These are phyloP conservation scores for Pterocles burchelli DNA, from an alignment of 2,113 vertebrate species.

Conservation along the genomic window DNA sequence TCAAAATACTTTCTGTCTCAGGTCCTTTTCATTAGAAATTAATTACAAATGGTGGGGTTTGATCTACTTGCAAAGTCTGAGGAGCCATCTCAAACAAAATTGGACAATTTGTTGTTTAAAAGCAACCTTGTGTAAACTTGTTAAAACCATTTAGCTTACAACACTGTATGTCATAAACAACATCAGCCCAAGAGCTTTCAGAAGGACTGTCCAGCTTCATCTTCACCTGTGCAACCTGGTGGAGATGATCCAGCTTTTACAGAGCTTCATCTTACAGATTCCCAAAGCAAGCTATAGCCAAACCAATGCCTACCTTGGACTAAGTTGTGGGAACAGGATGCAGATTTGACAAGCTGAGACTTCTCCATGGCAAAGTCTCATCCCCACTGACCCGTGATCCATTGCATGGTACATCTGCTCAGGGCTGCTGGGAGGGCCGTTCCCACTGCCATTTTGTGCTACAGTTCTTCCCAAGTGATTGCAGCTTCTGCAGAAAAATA, in stretches of 20 bases:
- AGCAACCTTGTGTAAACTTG: neutral
- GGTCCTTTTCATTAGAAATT: neutral
- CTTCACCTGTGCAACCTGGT: neutral
- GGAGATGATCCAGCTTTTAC: neutral
- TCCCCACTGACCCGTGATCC: too few relatives aligned
- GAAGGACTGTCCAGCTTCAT: neutral
- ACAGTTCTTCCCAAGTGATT: neutral
- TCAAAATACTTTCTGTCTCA: neutral
- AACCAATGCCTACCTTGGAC: neutral
- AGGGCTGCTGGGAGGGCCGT: neutral
- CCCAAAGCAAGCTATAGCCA: neutral
- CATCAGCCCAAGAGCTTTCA: neutral
- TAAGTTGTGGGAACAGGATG: neutral
- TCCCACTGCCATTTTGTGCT: neutral
- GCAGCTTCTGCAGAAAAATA: neutral
- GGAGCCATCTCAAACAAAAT: neutral
- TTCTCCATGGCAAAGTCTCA: neutral
- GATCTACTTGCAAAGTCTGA: neutral
- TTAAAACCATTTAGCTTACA: neutral
- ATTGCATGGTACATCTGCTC: accelerated
- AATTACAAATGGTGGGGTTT: neutral
- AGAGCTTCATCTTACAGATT: neutral
- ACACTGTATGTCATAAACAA: neutral
- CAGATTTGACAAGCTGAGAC: accelerated
- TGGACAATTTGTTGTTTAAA: neutral